Evolutionary conservation across 2,888 invertebrate species (phyloP).

Genomic region (Drosophila paucipuncta): DNA sequence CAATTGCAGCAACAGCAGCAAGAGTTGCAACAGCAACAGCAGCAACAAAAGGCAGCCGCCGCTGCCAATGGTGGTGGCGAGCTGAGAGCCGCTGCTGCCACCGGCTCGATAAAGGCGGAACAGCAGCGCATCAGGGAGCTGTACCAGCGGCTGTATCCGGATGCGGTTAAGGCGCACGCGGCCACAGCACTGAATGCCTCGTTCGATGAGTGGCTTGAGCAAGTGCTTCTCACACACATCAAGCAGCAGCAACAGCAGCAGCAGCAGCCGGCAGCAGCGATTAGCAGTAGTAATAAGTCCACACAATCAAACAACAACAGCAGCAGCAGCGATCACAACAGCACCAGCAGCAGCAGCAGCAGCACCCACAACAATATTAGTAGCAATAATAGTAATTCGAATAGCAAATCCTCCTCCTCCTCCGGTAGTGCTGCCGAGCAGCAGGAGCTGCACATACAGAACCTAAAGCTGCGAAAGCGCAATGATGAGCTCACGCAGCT

Average conservation of each 20-base stretch:
- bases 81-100: slow-evolving; percentile 30
- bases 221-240: slow-evolving; percentile 82
- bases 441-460: slow-evolving; percentile 87
- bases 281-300: slow-evolving; percentile 81
- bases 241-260: slow-evolving; percentile 76
- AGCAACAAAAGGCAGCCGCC: slow-evolving; percentile 43
- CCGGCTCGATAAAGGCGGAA: slow-evolving; percentile 65
- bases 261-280: slow-evolving; percentile 54
- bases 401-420: slow-evolving; percentile 60
- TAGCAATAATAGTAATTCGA: slow-evolving; percentile 82
- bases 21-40: slow-evolving; percentile 43
- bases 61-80: slow-evolving; percentile 47
- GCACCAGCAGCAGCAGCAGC: slow-evolving; percentile 66
- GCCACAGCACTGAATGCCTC: slow-evolving; percentile 80
- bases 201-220: slow-evolving; percentile 84
- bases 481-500: slow-evolving; percentile 90
- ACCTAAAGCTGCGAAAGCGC: slow-evolving; percentile 88
- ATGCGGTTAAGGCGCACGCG: slow-evolving; percentile 80
- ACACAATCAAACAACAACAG: slow-evolving; percentile 81
- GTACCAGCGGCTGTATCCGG: slow-evolving; percentile 84
- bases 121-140: slow-evolving; percentile 83
- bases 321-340: slow-evolving; percentile 69
- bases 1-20: slow-evolving; percentile 69
- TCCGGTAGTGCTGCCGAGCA: slow-evolving; percentile 66
- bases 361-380: slow-evolving; percentile 76